A percentile compares a stretch with the other conserved stretches of the same genome.
Conservation (phyloP, 2,888 invertebrate species). For the Noctuana brunneofusca region DNA sequence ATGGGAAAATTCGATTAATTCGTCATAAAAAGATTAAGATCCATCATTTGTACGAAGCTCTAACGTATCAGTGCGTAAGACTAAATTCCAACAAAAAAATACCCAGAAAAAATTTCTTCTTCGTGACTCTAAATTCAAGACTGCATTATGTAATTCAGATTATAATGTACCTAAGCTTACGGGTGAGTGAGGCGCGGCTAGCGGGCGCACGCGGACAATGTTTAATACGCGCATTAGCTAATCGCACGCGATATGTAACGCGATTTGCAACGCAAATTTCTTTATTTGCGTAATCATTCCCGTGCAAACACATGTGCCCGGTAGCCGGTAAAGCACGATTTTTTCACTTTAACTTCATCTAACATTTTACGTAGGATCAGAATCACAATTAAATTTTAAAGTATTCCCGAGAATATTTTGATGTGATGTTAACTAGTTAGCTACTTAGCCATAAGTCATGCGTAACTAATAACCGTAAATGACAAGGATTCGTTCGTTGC, state of each 20-base stretch:
- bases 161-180: conserved; percentile 20
- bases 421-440: background rate
- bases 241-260: conserved; percentile 37
- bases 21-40: no score
- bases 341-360: conserved; percentile 10
- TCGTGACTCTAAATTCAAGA: conserved; percentile 6
- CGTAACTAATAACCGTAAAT: conserved; percentile 10
- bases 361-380: conserved; percentile 9
- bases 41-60: no score
- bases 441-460: background rate
- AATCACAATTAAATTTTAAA: background rate
- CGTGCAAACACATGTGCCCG: conserved; percentile 16
- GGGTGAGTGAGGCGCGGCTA: conserved; percentile 1
- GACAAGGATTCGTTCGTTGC: background rate
- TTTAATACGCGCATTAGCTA: conserved; percentile 29
- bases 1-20: no score
- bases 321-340: conserved; percentile 21
- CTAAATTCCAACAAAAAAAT: background rate
- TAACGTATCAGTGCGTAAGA: background rate
- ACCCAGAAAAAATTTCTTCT: background rate
- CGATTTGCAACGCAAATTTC: conserved; percentile 33
- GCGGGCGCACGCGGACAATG: conserved; percentile 17
- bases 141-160: conserved; percentile 24
- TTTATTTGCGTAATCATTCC: conserved; percentile 30
- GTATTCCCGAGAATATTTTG: background rate